phyloP scores from a whole-genome alignment of 2,888 invertebrate species.

The Synergus japonicus region DNA sequence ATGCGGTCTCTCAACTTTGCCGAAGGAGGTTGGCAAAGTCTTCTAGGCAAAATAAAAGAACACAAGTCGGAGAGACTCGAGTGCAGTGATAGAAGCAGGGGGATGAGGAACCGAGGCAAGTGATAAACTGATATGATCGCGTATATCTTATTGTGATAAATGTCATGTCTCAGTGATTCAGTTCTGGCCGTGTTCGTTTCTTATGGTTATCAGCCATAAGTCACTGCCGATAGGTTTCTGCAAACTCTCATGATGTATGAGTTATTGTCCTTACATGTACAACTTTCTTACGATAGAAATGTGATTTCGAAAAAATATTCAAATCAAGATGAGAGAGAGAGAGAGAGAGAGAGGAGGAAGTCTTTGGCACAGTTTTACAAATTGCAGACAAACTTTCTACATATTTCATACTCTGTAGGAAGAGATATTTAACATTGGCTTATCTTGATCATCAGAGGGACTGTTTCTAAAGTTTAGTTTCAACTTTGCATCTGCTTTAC shows the following conservation, averaged over 20 bases:
- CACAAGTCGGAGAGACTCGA: neutral
- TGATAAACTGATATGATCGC: conserved; percentile 35
- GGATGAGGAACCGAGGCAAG: conserved; percentile 9
- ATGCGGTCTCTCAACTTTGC: conserved; percentile 53
- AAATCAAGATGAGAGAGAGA: conserved; percentile 6
- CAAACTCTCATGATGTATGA: conserved; percentile 16
- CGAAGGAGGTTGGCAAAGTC: conserved; percentile 41
- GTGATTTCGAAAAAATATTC: conserved; percentile 21
- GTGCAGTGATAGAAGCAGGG: conserved; percentile 3
- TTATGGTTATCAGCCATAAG: conserved; percentile 37
- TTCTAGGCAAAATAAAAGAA: conserved; percentile 34
- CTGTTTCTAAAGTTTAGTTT: neutral
- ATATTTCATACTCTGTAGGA: neutral
- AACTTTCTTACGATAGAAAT: neutral
- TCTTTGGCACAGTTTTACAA: neutral
- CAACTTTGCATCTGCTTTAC: neutral
- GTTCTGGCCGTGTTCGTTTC: conserved; percentile 22
- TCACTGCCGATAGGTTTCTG: conserved; percentile 30
- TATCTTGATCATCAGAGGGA: neutral
- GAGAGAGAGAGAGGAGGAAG: neutral
- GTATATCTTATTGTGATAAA: conserved; percentile 37
- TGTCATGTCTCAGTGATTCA: conserved; percentile 37
- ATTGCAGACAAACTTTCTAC: neutral
- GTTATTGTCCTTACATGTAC: conserved; percentile 11
- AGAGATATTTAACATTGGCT: neutral